A percentile compares a stretch with the other conserved stretches of the same genome.
These are phyloP conservation scores for Premnoplex brunnescens DNA, from an alignment of 2,797 vertebrate genomes.

Conservation along the genomic window DNA sequence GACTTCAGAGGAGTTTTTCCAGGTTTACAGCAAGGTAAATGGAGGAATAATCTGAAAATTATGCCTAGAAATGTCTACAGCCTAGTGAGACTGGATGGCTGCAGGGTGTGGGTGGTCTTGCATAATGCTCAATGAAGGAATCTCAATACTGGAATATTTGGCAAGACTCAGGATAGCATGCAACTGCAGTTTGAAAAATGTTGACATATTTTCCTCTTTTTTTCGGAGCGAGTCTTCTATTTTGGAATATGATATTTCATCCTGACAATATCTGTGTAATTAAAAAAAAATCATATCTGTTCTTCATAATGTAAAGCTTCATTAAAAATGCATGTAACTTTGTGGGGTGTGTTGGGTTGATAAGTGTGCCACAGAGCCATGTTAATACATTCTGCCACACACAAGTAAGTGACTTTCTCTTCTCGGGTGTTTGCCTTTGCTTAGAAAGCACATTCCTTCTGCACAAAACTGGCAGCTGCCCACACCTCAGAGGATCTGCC, in stretches of 20 bases:
- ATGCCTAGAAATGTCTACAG: not conserved
- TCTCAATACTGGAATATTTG: conserved; percentile 38
- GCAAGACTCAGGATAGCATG: conserved; percentile 16
- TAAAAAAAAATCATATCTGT: not conserved
- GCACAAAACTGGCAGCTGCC: conserved; percentile 10
- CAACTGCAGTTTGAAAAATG: conserved; percentile 36
- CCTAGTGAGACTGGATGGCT: not conserved
- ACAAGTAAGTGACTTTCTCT: not conserved
- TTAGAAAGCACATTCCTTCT: conserved; percentile 5
- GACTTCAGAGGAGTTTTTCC: not conserved
- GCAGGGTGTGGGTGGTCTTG: conserved; percentile 64
- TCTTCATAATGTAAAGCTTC: not conserved
- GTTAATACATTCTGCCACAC: not conserved
- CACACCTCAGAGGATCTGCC: not conserved
- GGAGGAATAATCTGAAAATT: conserved; percentile 19
- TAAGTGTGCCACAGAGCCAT: not conserved
- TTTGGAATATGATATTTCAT: not conserved
- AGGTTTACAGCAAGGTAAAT: not conserved
- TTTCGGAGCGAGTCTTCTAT: not conserved
- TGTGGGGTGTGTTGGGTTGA: not conserved
- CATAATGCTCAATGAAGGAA: conserved; percentile 47
- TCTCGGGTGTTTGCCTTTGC: not conserved
- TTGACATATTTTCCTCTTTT: not conserved
- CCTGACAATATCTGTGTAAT: not conserved
- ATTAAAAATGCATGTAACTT: not conserved